Evolutionary conservation across 2,888 invertebrate genomes (phyloP).

Genomic region (Noctua janthina): DNA sequence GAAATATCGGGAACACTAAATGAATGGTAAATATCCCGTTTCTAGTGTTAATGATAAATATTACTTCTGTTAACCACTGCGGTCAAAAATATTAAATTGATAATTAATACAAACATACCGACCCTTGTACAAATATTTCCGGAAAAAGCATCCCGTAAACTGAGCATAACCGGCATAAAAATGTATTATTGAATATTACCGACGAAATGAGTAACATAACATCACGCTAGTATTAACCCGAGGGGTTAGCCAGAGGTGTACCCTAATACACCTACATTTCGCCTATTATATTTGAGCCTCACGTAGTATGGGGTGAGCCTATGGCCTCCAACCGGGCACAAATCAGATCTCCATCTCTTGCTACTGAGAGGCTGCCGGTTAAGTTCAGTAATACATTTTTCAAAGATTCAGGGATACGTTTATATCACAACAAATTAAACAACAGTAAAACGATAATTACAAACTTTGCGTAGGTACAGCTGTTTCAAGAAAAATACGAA

Average conservation of each 20-base stretch:
- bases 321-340: neutral
- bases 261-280: neutral
- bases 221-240: neutral
- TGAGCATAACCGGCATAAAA: neutral
- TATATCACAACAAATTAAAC: constrained; percentile 56
- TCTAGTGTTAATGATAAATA: neutral
- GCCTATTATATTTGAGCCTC: neutral
- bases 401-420: constrained; percentile 13
- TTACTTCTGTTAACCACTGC: neutral
- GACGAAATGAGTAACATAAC: neutral
- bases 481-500: constrained; percentile 53
- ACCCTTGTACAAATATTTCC: neutral
- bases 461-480: constrained; percentile 36
- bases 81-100: neutral
- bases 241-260: neutral
- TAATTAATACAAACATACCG: neutral
- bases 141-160: neutral
- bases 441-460: constrained; percentile 51
- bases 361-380: neutral
- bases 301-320: neutral
- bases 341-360: neutral
- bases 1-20: too few relatives aligned
- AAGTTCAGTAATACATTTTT: neutral
- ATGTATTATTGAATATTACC: neutral
- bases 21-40: too few relatives aligned